Evolutionary conservation across 2,113 vertebrate genomes (phyloP), one percentile per base, ranked within the genome.

Genomic region (Xerus inauris): DNA sequence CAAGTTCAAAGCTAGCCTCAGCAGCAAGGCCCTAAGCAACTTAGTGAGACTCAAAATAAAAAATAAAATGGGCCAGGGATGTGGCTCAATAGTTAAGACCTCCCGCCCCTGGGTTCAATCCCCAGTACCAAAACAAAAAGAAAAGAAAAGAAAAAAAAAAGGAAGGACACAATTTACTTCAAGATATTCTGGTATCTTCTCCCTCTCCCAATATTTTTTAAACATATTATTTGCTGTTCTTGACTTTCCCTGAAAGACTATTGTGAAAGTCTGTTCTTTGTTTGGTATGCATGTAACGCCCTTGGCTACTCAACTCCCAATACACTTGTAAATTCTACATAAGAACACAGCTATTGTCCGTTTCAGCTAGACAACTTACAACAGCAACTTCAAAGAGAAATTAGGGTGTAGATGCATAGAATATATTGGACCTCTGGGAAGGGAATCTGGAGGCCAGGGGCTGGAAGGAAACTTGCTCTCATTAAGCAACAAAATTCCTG

Each of bases 371-470:
- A 86, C 77, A 89, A 88, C 65, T 80, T 90, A 35, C 9, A 90
- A 82, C 47, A 71, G 28, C n/a, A 80, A 95, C 77, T 82, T 97
- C 87, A 90, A 90, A 88, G 76, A 82, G 94, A 54, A 93, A 87
- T 93, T 28, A 62, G 86, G 40, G 30, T 49, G 16, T 22, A 67
- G 47, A 84, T 32, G 77, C 20, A 24, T 12, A 71, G 26, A 72
- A 13, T 65, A 20, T 42, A 79, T 32, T 54, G 89, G 69, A 42
- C 38, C 62, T 59, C 62, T 12, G 51, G 89, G 71, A 86, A 35
- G 49, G 69, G 51, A 85, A 79, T 59, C 5, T 0, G 13, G 20
- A 67, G 40, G 9, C 69, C 5, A 47, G 26, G 26, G 40, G 26
- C 47, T 77, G 16, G 45, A 57, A 72, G 47, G 42, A 80, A 92